Conservation (phyloP, 2,797 vertebrate species). For the Phataginus tetradactyla region DNA sequence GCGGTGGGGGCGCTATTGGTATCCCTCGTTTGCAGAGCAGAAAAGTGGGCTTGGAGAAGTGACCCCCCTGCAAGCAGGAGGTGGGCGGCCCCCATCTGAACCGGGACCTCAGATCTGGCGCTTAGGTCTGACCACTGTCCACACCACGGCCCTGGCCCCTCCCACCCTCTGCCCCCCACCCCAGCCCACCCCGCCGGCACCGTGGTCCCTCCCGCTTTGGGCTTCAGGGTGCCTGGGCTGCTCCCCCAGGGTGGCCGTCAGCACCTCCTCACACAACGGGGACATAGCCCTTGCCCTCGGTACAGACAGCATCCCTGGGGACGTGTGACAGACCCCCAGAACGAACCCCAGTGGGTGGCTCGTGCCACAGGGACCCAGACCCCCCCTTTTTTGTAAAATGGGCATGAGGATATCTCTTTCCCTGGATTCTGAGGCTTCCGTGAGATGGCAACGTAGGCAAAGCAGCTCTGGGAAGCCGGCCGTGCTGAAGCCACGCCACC, state of each 20-base stretch:
- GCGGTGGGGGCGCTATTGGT: fast-evolving
- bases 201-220: not conserved
- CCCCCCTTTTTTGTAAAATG: no score
- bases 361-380: not conserved
- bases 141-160: no score
- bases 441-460: fast-evolving
- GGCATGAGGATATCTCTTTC: fast-evolving
- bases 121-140: not conserved
- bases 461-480: not conserved
- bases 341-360: not conserved
- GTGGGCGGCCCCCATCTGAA: not conserved
- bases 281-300: not conserved
- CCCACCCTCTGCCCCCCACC: not conserved
- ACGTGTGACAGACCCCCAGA: not conserved
- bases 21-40: not conserved
- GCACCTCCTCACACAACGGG: not conserved
- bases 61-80: fast-evolving
- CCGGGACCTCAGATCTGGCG: fast-evolving
- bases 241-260: not conserved
- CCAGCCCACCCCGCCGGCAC: no score
- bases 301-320: not conserved
- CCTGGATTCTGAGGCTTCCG: fast-evolving
- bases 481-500: fast-evolving
- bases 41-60: not conserved
- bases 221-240: not conserved